Percentiles rank a stretch among this genome's conserved stretches.
phyloP scores from a whole-genome alignment of 2,113 vertebrate genomes.

The Rhineura floridana region DNA sequence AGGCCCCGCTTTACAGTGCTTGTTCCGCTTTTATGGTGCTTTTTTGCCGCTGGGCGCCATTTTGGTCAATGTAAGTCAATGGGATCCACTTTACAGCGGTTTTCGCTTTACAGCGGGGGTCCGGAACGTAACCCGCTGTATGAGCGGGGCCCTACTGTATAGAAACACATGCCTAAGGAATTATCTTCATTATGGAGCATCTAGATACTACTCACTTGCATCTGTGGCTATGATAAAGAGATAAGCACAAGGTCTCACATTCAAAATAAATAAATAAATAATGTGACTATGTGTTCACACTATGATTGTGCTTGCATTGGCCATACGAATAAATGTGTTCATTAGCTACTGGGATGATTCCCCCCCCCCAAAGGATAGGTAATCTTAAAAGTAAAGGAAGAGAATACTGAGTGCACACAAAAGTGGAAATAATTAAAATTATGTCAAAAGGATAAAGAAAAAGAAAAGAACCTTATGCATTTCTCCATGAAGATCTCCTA shows the following conservation, averaged over 20 bases:
- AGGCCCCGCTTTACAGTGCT: too few relatives aligned
- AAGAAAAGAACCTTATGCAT: constrained; percentile 94
- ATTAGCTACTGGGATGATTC: constrained; percentile 55
- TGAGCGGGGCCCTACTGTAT: too few relatives aligned
- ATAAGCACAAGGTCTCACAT: constrained; percentile 35
- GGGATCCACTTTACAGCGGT: too few relatives aligned
- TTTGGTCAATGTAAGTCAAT: too few relatives aligned
- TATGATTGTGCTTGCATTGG: constrained; percentile 30
- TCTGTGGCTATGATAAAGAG: constrained; percentile 60
- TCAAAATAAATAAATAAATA: constrained; percentile 54
- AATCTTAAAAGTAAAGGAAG: constrained; percentile 68
- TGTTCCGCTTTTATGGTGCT: too few relatives aligned
- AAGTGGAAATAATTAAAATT: constrained; percentile 62
- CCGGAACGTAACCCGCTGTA: too few relatives aligned
- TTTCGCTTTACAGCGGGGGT: too few relatives aligned
- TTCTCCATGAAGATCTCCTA: constrained; percentile 93
- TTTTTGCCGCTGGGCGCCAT: too few relatives aligned
- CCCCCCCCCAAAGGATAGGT: too few relatives aligned
- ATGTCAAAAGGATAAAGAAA: constrained; percentile 80
- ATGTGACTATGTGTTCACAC: constrained; percentile 49
- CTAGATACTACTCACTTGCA: constrained; percentile 51
- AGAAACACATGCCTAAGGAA: constrained; percentile 27
- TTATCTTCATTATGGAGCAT: constrained; percentile 29
- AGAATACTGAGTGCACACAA: constrained; percentile 65
- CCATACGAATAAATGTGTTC: constrained; percentile 43